Conservation (phyloP, 2,888 invertebrate genomes). For the Noctua fimbriata region DNA sequence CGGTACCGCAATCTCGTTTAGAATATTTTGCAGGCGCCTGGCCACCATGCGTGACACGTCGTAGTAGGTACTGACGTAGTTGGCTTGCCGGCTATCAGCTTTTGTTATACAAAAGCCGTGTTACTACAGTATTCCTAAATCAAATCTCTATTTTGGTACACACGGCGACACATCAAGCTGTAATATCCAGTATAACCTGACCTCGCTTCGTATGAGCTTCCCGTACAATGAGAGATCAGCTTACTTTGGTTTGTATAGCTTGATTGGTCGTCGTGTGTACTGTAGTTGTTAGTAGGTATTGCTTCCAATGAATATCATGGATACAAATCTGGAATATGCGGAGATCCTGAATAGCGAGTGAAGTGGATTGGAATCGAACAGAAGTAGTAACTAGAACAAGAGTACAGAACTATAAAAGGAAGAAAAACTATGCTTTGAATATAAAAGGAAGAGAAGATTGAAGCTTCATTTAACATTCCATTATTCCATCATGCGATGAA, state of each 20-base stretch:
- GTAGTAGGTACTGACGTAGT: slow-evolving; percentile 45
- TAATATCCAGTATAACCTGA: too few species aligned
- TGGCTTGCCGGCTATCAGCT: slow-evolving; percentile 43
- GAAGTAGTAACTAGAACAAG: neutral
- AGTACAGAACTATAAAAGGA: neutral
- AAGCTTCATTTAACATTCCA: neutral
- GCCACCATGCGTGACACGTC: slow-evolving; percentile 50
- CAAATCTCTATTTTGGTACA: slow-evolving; percentile 22
- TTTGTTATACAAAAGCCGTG: slow-evolving; percentile 46
- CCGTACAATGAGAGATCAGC: neutral
- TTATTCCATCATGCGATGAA: neutral
- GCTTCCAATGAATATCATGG: neutral
- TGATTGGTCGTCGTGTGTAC: neutral
- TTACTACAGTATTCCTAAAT: slow-evolving; percentile 29
- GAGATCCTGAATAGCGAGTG: neutral
- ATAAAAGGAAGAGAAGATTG: neutral
- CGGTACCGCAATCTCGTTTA: slow-evolving; percentile 54
- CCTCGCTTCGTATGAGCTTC: too few species aligned
- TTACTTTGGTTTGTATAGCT: neutral
- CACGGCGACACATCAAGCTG: too few species aligned
- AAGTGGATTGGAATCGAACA: neutral
- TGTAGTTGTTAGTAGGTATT: neutral
- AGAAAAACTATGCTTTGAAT: too few species aligned
- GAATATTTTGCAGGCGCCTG: slow-evolving; percentile 50
- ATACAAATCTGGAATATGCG: neutral